Percentiles rank a stretch among this genome's conserved stretches.
phyloP scores from a whole-genome alignment of 2,113 vertebrate species.

The Brachypodius melanocephalos region DNA sequence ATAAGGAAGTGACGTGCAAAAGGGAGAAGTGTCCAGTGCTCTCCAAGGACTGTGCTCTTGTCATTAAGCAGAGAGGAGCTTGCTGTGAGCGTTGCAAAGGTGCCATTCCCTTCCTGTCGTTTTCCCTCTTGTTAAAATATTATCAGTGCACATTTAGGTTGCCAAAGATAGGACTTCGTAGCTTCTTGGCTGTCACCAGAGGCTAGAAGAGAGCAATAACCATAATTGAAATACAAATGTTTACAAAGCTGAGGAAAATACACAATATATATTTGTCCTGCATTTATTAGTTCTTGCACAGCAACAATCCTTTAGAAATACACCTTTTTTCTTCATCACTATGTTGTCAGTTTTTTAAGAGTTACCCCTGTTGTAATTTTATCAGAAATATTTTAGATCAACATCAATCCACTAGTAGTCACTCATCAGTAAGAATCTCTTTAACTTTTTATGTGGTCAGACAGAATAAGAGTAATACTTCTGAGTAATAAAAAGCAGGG shows the following conservation, averaged over 20 bases:
- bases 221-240: background rate
- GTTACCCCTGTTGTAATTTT: background rate
- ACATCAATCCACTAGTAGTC: background rate
- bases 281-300: background rate
- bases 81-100: constrained; percentile 98
- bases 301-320: background rate
- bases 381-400: background rate
- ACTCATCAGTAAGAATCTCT: background rate
- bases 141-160: background rate
- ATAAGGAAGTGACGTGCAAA: constrained; percentile 94
- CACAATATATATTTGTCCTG: background rate
- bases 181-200: background rate
- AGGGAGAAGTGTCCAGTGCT: constrained; percentile 92
- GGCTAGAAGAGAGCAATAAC: background rate
- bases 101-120: constrained; percentile 28
- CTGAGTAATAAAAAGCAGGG: background rate
- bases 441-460: background rate
- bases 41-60: constrained; percentile 89
- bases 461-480: background rate
- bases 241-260: background rate
- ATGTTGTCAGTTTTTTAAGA: background rate
- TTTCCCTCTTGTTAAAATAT: background rate
- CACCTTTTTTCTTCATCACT: background rate
- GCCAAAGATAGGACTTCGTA: background rate
- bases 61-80: constrained; percentile 91